Base-by-base conservation (phyloP, 2,888 invertebrate species). In the Apamea monoglypha region DNA sequence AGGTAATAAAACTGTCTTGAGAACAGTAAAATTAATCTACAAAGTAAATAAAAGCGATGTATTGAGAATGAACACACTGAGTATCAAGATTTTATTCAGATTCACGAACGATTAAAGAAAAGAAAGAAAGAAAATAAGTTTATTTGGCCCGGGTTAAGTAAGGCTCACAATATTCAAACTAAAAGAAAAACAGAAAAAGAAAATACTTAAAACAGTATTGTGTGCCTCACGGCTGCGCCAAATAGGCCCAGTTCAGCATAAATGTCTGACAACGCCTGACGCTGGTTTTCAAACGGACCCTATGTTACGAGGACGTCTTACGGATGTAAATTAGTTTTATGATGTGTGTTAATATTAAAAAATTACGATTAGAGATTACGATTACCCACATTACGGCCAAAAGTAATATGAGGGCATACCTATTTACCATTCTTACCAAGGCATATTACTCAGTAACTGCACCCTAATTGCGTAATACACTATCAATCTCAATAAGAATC, bases 21-120 rank as follows among this genome's bases (percentile, higher is more conserved):
- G 25, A 70, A 74, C 63, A 47, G 53, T 84, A 70, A 77, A 83
- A 83, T 80, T 68, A 80, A 68, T 77, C 53, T 61, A 21, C 36
- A 68, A 67, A 44, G 59, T 67, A 50, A 83, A 83, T 29, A 77
- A 53, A 61, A 53, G 1, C 25, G 7, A 3, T 68, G 25, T 16
- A 14, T 67, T 29, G 29, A 59, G 47, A 73, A 32, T 29, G 16
- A 72, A 53, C 36, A 50, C 2, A 25, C 67, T 36, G 16, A n/a
- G 6, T 44, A 53, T n/a, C 21, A n/a, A 7, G 8, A 40, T 80
- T 69, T 59, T 50, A 70, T 50, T 61, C 0, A 18, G 12, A 40
- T 53, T 53, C 21, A 66, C n/a, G n/a, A 44, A 59, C 5, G 4
- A 59, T 32, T 63, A 63, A 47, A 47, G 47, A 47, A 47, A 47